Conservation (phyloP, 2,797 vertebrate genomes). For the Margarornis squamiger region DNA sequence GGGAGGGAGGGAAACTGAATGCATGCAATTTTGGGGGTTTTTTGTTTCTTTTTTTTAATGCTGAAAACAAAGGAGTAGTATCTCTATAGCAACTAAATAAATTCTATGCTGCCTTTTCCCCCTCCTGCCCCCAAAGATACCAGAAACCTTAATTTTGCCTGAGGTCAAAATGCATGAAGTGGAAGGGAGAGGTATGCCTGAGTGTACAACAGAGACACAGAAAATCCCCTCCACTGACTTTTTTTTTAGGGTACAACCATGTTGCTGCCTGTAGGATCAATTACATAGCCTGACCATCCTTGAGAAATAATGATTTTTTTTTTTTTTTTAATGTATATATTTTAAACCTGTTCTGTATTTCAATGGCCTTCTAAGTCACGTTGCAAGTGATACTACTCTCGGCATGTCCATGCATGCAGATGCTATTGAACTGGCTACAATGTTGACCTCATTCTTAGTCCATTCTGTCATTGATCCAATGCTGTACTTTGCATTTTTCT, state of each 20-base stretch:
- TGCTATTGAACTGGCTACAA: conserved; percentile 80
- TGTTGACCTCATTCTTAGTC: conserved; percentile 75
- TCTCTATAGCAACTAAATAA: conserved; percentile 80
- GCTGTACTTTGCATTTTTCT: conserved; percentile 90
- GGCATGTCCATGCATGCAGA: conserved; percentile 91
- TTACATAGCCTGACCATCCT: conserved; percentile 27
- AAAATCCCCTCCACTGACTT: conserved; percentile 32
- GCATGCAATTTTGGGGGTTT: conserved; percentile 60
- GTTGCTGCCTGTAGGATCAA: conserved; percentile 49
- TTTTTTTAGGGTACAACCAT: conserved; percentile 50
- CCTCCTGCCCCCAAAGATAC: background rate
- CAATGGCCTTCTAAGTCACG: conserved; percentile 60
- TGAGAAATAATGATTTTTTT: background rate
- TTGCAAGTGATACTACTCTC: conserved; percentile 81
- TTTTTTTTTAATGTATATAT: background rate
- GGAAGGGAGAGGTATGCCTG: background rate
- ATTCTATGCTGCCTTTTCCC: conserved; percentile 9
- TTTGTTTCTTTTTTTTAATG: background rate
- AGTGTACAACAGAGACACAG: background rate
- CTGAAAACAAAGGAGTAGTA: conserved; percentile 78
- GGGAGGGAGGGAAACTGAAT: background rate
- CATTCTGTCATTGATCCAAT: conserved; percentile 84
- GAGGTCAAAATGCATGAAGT: conserved; percentile 54
- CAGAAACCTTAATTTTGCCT: conserved; percentile 73
- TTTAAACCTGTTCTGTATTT: conserved; percentile 40